These are phyloP conservation scores for Perca fluviatilis DNA, from an alignment of 2,113 vertebrate species.

Conservation along the genomic window DNA sequence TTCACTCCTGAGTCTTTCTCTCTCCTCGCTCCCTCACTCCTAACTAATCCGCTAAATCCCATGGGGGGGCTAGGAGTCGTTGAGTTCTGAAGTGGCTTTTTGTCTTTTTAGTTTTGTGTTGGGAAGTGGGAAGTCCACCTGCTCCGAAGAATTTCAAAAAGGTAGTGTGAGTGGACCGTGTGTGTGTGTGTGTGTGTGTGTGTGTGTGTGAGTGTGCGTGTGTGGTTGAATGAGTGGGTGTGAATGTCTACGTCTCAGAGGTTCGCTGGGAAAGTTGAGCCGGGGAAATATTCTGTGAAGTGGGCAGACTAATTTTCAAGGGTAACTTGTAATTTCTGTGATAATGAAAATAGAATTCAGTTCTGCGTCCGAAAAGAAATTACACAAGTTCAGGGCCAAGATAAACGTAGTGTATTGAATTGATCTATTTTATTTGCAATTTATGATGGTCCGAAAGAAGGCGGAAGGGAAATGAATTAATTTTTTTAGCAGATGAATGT, in stretches of 20 bases:
- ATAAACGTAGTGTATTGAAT: too few relatives aligned
- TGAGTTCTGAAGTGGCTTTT: conserved; percentile 80
- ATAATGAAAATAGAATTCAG: conserved; percentile 3
- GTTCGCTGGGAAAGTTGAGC: conserved; percentile 41
- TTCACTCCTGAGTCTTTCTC: conserved; percentile 71
- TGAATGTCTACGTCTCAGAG: not conserved
- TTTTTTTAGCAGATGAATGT: conserved; percentile 8
- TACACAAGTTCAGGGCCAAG: too few relatives aligned
- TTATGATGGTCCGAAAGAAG: not conserved
- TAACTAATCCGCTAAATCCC: conserved; percentile 81
- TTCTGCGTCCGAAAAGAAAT: not conserved
- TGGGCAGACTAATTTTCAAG: conserved; percentile 34
- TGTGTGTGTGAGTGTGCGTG: conserved; percentile 3
- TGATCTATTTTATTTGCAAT: not conserved
- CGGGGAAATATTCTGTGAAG: conserved; percentile 32
- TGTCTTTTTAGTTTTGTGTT: conserved; percentile 77
- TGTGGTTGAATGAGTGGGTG: not conserved
- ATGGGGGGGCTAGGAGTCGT: conserved; percentile 71
- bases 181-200: conserved; percentile 5
- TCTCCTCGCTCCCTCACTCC: conserved; percentile 72
- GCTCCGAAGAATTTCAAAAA: conserved; percentile 73
- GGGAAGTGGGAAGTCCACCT: conserved; percentile 79
- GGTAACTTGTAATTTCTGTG: conserved; percentile 26
- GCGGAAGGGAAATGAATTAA: not conserved
- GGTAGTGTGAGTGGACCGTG: conserved; percentile 31